Base-by-base conservation (phyloP, 2,888 invertebrate genomes). In the Ectropis crepuscularia region DNA sequence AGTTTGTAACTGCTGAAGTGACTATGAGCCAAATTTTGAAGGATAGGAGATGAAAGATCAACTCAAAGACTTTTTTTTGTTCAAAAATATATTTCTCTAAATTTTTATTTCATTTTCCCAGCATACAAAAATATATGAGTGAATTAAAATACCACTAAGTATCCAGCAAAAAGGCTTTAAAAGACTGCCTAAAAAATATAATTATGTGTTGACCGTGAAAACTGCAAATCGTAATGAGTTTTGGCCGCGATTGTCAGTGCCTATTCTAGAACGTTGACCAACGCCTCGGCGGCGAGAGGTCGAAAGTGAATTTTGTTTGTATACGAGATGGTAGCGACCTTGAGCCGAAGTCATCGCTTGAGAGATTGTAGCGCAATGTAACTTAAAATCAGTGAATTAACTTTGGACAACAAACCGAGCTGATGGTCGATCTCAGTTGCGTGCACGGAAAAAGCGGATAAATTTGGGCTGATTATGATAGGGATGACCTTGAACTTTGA, bases 241-340 rank as follows among this genome's bases (percentile, higher is more conserved):
- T 8, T 51, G 51, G n/a, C 37, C 42, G 42, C 51, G 42, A 57
- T 11, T 57, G 57, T 37, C 11, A 6, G 0, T 10, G 68, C 69
- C 67, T 65, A 68, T 75, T 79, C 78, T 74, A 75, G 72, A 76
- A 70, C 68, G 70, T 86, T 85, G 79, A 79, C 82, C 81, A 86
- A 85, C 71, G 72, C 71, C 68, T 55, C 65, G 69, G 62, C 73
- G 10, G 12, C 43, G 41, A 36, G 66, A 71, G 74, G 62, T 84
- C 79, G 86, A 87, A 88, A 88, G 87, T 83, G 71, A 78, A 76
- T 78, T 81, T 78, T 77, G 76, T 83, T 80, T 81, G 71, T 72
- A 73, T 74, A 70, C 66, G 60, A 54, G 68, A 57, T 51, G 55
- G 41, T 10, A 53, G 51, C 67, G 72, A 74, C 77, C 77, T 76